These are phyloP conservation scores for Pachydiplax longipennis DNA, from an alignment of 2,888 invertebrate species.

Conservation along the genomic window DNA sequence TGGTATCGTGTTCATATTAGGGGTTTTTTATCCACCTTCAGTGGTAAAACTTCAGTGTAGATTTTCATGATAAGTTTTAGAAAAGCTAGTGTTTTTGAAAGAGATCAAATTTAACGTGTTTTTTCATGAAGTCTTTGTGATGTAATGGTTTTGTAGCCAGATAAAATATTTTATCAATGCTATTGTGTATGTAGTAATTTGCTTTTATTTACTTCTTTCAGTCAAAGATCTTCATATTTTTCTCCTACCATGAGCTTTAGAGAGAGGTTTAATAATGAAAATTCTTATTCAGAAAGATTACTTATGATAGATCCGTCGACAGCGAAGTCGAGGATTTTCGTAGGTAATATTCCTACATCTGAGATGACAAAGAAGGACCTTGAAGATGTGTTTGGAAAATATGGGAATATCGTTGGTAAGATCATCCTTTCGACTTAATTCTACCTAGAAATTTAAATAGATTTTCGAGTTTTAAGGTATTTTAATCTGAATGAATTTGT, in stretches of 20 bases:
- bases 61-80: no score
- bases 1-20: background rate
- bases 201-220: background rate
- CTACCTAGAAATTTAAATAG: background rate
- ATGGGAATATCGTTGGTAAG: constrained; percentile 69
- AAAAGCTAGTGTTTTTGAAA: no score
- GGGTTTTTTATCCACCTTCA: background rate
- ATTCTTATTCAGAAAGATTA: constrained; percentile 37
- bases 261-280: constrained; percentile 19
- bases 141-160: background rate
- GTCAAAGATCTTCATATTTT: background rate
- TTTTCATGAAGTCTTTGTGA: background rate
- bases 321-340: constrained; percentile 78
- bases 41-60: no score
- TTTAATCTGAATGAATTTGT: constrained; percentile 27
- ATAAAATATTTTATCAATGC: background rate
- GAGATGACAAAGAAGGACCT: constrained; percentile 70
- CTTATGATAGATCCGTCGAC: constrained; percentile 75
- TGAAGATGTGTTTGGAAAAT: constrained; percentile 77
- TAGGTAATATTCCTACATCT: constrained; percentile 78
- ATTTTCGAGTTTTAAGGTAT: background rate
- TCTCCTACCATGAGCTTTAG: constrained; percentile 20
- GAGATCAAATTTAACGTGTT: no score
- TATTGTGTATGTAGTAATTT: background rate
- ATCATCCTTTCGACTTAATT: background rate